Conservation (phyloP, 92 coral and sea anemone genomes). For the Heteractis magnifica region DNA sequence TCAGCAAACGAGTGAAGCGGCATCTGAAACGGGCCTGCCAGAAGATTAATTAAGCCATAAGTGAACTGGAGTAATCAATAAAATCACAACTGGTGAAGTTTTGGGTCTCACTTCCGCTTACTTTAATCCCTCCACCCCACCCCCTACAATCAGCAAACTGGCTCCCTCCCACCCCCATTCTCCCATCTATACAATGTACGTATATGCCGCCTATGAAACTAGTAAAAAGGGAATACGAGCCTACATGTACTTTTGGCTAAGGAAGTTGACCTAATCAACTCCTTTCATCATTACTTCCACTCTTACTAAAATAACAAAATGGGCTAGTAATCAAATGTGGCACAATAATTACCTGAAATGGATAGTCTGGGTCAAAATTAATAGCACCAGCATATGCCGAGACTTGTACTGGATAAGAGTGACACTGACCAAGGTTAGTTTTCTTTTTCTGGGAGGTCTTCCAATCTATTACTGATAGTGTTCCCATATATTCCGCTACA, state of each 20-base stretch:
- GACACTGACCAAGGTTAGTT: conserved; percentile 70
- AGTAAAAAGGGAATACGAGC: not conserved
- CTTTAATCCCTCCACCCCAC: no score
- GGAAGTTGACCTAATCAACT: not conserved
- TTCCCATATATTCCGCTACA: conserved; percentile 71
- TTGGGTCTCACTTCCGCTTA: no score
- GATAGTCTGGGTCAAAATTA: conserved; percentile 82
- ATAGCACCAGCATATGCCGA: conserved; percentile 95
- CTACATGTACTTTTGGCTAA: not conserved
- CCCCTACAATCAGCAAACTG: no score
- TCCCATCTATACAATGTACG: no score
- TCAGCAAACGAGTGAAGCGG: no score
- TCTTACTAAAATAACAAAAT: no score
- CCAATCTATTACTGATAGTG: conserved; percentile 85
- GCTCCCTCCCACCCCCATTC: no score
- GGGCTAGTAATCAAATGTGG: not conserved
- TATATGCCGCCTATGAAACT: not conserved
- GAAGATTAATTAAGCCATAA: no score
- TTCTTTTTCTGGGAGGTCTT: conserved; percentile 83
- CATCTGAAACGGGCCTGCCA: no score
- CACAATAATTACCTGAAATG: conserved; percentile 69
- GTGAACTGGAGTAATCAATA: no score
- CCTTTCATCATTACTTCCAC: not conserved
- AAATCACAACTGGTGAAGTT: no score
- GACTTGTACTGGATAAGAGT: conserved; percentile 86